These are phyloP conservation scores for Poeciliopsis infans DNA, from an alignment of 2,797 vertebrate species.

Conservation along the genomic window DNA sequence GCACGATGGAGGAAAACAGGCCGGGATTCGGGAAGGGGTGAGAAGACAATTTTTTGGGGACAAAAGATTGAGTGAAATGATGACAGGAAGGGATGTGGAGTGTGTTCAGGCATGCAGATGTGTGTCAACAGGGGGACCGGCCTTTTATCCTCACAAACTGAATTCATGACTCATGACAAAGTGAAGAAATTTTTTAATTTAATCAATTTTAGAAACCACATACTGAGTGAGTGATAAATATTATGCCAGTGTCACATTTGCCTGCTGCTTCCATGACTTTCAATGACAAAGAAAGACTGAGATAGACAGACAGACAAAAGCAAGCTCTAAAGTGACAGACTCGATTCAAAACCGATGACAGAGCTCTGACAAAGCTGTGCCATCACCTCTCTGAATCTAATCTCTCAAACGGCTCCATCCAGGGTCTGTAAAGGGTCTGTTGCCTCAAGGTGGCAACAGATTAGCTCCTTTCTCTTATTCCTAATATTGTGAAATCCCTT, in stretches of 20 bases:
- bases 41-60: constrained; percentile 26
- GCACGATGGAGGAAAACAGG: constrained; percentile 49
- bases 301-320: constrained; percentile 44
- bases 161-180: constrained; percentile 18
- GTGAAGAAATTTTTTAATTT: constrained; percentile 9
- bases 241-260: constrained; percentile 42
- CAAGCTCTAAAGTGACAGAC: constrained; percentile 46
- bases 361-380: constrained; percentile 46
- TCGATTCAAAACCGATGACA: constrained; percentile 52
- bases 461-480: constrained; percentile 23
- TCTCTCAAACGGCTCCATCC: constrained; percentile 44
- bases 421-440: constrained; percentile 5
- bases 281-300: constrained; percentile 36
- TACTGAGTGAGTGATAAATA: constrained; percentile 33
- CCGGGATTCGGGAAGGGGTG: background rate
- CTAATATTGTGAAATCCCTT: constrained; percentile 28
- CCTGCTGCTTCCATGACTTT: constrained; percentile 30
- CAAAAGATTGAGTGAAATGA: constrained; percentile 42
- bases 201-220: constrained; percentile 5
- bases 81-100: constrained; percentile 13
- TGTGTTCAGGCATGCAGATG: constrained; percentile 42
- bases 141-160: constrained; percentile 17
- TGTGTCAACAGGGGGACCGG: constrained; percentile 10
- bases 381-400: constrained; percentile 49
- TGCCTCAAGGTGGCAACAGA: background rate